Percentiles rank a stretch among this genome's conserved stretches.
These are phyloP conservation scores for Numenius arquata DNA, from an alignment of 2,113 vertebrate species.

Conservation along the genomic window DNA sequence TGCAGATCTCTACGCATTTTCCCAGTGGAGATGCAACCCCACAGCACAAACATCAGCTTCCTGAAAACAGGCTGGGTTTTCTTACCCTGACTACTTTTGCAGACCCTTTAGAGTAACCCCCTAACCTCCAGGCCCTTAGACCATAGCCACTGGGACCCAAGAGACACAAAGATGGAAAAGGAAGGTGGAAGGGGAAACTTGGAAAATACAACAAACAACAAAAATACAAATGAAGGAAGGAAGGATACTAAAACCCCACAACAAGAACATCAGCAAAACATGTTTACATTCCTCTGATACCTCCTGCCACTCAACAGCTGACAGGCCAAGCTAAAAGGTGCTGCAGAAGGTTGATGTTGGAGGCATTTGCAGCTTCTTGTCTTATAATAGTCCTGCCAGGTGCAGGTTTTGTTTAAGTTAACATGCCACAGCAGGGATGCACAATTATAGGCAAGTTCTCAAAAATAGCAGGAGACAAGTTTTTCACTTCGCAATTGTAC, in stretches of 20 bases:
- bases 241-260: background rate
- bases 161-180: background rate
- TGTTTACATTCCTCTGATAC: background rate
- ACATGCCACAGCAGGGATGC: background rate
- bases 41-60: background rate
- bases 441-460: conserved; percentile 7
- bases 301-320: background rate
- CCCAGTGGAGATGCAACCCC: background rate
- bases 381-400: background rate
- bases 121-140: background rate
- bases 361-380: background rate
- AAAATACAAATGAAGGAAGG: background rate
- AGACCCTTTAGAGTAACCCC: background rate
- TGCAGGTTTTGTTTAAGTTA: conserved; percentile 4
- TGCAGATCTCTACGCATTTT: background rate
- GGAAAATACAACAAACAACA: background rate
- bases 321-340: background rate
- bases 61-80: background rate
- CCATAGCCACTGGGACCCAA: background rate
- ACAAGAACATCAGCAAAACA: background rate
- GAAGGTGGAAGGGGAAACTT: fast-evolving
- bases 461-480: background rate
- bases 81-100: background rate
- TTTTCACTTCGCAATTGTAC: background rate
- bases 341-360: background rate